Conservation (phyloP, 2,888 invertebrate genomes). For the Lysandra bellargus region DNA sequence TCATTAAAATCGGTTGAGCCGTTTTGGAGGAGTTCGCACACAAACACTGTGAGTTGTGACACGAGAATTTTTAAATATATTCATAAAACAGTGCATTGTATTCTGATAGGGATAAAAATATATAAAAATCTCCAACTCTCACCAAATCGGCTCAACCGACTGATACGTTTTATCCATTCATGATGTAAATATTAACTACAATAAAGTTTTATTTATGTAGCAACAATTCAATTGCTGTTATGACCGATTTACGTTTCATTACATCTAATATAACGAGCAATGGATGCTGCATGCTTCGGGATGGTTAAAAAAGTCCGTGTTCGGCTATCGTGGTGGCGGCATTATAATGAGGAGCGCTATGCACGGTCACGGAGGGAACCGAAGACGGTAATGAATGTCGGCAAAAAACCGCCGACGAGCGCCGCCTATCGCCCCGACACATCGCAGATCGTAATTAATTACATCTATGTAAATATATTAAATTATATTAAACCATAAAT, state of each 20-base stretch:
- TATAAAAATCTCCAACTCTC: too few relatives aligned
- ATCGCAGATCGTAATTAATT: conserved; percentile 24
- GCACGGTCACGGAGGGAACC: not conserved
- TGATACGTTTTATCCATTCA: not conserved
- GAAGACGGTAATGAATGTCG: not conserved
- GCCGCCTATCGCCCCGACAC: not conserved
- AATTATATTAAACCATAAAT: conserved; percentile 17
- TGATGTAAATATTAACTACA: not conserved
- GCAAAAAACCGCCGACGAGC: not conserved
- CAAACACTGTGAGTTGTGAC: too few relatives aligned
- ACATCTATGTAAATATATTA: conserved; percentile 8
- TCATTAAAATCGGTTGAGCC: too few relatives aligned
- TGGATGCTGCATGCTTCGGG: not conserved
- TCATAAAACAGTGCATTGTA: too few relatives aligned
- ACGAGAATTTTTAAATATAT: too few relatives aligned
- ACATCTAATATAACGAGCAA: not conserved
- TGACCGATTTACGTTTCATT: not conserved
- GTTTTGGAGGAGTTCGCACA: too few relatives aligned
- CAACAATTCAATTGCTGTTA: not conserved
- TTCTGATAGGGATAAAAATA: too few relatives aligned
- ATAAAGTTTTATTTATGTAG: not conserved
- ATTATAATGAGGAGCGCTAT: not conserved
- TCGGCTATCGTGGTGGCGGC: not conserved
- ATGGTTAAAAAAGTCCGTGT: not conserved
- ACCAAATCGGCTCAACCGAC: not conserved